Conservation (phyloP, 2,888 invertebrate genomes). For the Aphidius colemani region DNA sequence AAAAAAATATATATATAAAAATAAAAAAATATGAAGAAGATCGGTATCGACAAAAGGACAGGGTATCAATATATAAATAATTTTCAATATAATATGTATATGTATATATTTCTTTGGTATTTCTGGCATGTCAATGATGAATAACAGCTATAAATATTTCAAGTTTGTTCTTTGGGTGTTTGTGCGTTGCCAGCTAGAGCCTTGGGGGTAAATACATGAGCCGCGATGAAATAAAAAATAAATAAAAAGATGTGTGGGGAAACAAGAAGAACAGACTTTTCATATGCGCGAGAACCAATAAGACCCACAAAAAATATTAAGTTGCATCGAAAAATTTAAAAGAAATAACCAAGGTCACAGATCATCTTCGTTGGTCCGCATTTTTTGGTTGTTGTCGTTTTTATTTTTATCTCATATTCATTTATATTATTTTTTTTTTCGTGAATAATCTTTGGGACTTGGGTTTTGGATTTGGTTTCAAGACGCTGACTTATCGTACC, state of each 20-base stretch:
- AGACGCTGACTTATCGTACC: conserved; percentile 44
- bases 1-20: neutral
- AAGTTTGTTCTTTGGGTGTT: neutral
- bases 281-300: conserved; percentile 32
- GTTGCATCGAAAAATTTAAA: conserved; percentile 36
- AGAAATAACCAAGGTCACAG: no score
- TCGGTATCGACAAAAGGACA: conserved; percentile 10
- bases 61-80: no score
- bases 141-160: conserved; percentile 1
- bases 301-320: conserved; percentile 41
- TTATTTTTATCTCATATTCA: conserved; percentile 28
- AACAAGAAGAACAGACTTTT: neutral
- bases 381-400: conserved; percentile 27
- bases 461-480: conserved; percentile 42
- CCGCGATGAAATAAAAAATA: conserved; percentile 3
- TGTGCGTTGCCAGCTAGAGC: no score
- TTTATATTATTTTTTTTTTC: conserved; percentile 9
- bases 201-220: no score
- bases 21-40: conserved; percentile 9
- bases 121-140: conserved; percentile 17
- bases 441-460: neutral
- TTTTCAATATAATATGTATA: conserved; percentile 5
- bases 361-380: conserved; percentile 22
- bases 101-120: conserved; percentile 4
- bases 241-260: conserved; percentile 31